phyloP scores from a whole-genome alignment of 2,888 invertebrate genomes.

The Tenodera sinensis region DNA sequence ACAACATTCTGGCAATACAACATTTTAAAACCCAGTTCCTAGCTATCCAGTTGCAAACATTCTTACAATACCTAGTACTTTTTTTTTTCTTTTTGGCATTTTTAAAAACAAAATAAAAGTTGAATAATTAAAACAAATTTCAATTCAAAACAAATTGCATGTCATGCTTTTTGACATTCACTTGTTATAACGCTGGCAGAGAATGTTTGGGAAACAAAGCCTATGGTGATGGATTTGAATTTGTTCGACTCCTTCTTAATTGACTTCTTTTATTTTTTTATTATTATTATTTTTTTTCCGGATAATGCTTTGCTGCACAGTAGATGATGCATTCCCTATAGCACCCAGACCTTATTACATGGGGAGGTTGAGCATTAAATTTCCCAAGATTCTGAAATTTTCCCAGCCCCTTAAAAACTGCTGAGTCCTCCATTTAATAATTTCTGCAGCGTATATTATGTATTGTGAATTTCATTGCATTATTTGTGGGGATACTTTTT shows the following conservation, averaged over 20 bases:
- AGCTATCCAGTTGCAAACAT: slow-evolving; percentile 48
- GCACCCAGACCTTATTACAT: slow-evolving; percentile 15
- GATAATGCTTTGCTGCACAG: slow-evolving; percentile 33
- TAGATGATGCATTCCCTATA: slow-evolving; percentile 29
- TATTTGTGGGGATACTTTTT: background rate
- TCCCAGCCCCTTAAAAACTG: background rate
- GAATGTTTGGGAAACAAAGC: slow-evolving; percentile 32
- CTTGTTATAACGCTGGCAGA: slow-evolving; percentile 31
- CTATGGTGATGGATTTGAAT: slow-evolving; percentile 35
- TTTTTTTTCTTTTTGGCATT: background rate
- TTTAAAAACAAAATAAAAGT: background rate
- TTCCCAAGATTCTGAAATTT: background rate
- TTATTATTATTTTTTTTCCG: slow-evolving; percentile 29
- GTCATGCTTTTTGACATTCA: slow-evolving; percentile 36
- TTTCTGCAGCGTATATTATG: background rate
- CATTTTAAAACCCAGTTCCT: slow-evolving; percentile 41
- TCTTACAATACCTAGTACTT: slow-evolving; percentile 34
- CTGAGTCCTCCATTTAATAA: background rate
- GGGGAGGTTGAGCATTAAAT: background rate
- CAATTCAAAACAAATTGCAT: slow-evolving; percentile 31
- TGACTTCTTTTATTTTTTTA: slow-evolving; percentile 31
- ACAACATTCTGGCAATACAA: slow-evolving; percentile 50
- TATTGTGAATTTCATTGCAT: background rate
- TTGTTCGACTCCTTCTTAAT: slow-evolving; percentile 33
- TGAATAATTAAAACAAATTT: background rate